Evolutionary conservation across 2,113 vertebrate species (phyloP), one percentile per base, ranked within the genome.

Genomic region (Climacteris rufus): DNA sequence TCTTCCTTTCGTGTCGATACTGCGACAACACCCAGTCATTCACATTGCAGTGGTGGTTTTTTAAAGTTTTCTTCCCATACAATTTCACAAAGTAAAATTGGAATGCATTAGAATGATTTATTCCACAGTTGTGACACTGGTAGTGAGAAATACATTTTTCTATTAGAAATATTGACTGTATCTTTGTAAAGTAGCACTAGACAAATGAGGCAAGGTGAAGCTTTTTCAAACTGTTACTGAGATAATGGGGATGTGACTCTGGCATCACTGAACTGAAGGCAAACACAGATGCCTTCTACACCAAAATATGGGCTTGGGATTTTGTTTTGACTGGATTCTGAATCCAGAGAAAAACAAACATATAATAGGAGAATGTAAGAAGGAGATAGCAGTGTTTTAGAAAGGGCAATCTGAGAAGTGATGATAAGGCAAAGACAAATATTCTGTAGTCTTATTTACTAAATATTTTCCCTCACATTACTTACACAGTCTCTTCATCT

Each of bases 81-180:
- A 22, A 68, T 87, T 94, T 78, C 47, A 89, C 30, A 79, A 37
- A 39, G 21, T 74, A 78, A 87, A 79, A 78, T 71, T 22, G 56
- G 31, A 81, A 66, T 22, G 10, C 12, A 59, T 78, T 18, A 45
- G 23, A 65, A 83, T 0, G 0, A 78, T 54, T 63, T 74, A 65
- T 47, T 92, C 53, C 72, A 81, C 9, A 33, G 15, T 14, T 50
- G 12, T 39, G 45, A 53, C 25, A 69, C 0, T 14, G 7, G 13
- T 9, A 76, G 28, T 44, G 25, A 33, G 33, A 92, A 83, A 50
- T 23, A 4, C 4, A 11, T 54, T 90, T 61, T 70, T 53, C 60
- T 75, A 20, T 22, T 53, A 61, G 44, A 89, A 83, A 84, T 77
- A 64, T 2, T 64, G 44, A 39, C 39, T 56, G 16, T 7, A 24